These are phyloP conservation scores for Ploceus nigricollis DNA, from an alignment of 2,113 vertebrate species.

Conservation along the genomic window DNA sequence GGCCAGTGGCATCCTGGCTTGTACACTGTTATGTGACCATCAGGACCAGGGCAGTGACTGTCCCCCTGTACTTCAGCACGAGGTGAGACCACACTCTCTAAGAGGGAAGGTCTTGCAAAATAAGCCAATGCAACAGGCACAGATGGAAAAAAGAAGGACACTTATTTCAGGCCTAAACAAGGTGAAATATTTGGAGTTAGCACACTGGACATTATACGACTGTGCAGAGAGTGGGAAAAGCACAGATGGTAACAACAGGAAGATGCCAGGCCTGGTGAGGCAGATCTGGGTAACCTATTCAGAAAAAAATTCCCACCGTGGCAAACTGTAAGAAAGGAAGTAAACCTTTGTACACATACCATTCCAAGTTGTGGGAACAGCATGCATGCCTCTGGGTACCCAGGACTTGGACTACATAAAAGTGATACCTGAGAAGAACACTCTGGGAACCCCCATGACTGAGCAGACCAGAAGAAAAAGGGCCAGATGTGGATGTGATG, in stretches of 20 bases:
- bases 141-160: neutral
- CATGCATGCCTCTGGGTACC: neutral
- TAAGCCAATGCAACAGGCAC: neutral
- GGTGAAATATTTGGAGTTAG: neutral
- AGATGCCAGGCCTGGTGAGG: neutral
- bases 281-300: neutral
- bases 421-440: neutral
- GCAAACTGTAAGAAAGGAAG: neutral
- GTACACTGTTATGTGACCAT: neutral
- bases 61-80: neutral
- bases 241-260: neutral
- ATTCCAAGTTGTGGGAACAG: neutral
- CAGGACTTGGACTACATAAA: neutral
- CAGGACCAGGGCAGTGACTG: neutral
- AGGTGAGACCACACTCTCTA: neutral
- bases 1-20: neutral
- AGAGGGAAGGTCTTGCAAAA: rapidly evolving
- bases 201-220: neutral
- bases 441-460: neutral
- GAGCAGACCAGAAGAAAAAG: neutral
- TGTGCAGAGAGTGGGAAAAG: neutral
- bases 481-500: neutral
- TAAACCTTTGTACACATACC: neutral
- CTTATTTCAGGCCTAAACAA: neutral
- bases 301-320: neutral